Conservation (phyloP, 2,113 vertebrate species). For the Xiphophorus hellerii region DNA sequence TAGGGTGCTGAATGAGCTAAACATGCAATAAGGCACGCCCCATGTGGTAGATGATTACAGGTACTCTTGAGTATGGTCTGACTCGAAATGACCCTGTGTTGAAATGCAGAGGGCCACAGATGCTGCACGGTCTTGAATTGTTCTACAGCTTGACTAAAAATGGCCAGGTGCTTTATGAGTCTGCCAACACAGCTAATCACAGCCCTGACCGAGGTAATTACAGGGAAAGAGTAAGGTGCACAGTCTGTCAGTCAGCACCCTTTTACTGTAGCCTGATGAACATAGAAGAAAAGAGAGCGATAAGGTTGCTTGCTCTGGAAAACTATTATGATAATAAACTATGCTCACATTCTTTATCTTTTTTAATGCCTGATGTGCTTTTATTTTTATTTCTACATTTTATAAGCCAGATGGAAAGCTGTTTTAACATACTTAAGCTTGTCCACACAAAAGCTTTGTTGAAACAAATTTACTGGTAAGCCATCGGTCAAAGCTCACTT, state of each 20-base stretch:
- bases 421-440: neutral
- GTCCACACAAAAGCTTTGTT: neutral
- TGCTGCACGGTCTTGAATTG: neutral
- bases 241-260: constrained; percentile 51
- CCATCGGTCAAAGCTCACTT: constrained; percentile 49
- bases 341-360: neutral
- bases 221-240: constrained; percentile 30
- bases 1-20: neutral
- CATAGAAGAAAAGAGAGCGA: neutral
- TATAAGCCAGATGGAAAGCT: neutral
- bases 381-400: neutral
- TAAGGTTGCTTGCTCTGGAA: neutral
- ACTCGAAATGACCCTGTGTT: neutral
- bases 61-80: neutral
- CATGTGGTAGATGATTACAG: neutral
- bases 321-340: neutral
- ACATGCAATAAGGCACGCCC: neutral
- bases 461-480: constrained; percentile 12
- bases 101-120: constrained; percentile 23
- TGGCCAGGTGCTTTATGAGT: constrained; percentile 52
- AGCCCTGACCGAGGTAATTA: constrained; percentile 54
- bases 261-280: constrained; percentile 21
- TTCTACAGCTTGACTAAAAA: constrained; percentile 22
- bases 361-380: neutral
- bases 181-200: constrained; percentile 49